Base-by-base conservation (phyloP, 1,140 invertebrate genomes). In the Pogonomyrmex barbatus region DNA sequence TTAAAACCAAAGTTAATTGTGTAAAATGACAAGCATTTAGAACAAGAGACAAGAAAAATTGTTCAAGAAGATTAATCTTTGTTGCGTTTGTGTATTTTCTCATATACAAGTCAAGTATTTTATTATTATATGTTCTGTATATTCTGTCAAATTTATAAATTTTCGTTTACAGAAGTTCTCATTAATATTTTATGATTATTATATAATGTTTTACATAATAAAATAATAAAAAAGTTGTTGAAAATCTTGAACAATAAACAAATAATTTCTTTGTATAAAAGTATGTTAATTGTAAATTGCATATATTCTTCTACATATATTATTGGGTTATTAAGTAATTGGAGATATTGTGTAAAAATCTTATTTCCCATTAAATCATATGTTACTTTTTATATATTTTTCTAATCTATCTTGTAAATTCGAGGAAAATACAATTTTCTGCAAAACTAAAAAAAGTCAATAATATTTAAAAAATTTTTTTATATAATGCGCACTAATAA, bases 1-100 rank as follows among this genome's bases (percentile, higher is more conserved):
- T 63, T 65, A 39, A 78, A 78, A 30, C 45, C 33, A 5, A 79
- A 52, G 36, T 5, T 79, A 79, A 63, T 78, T 63, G 5, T 30
- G 45, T 36, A 45, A 79, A 33, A 65, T 65, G 47, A 52, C 17
- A 47, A 47, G 17, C 33, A 8, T 12, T 10, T 52, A 52, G 45
- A 36, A 12, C 24, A 24, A 1, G 5, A 42, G 50, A 63, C 10
- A n/a, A 39, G 45, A 42, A 65, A 14, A 36, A 36, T 50, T 4
- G 33, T 9, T 4, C 58, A n/a, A 4, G 14, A 60, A 60, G 45
- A 63, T 77, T 33, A 56, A 2, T 24, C 4, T 58, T 3, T 30
- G 39, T 36, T 39, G 42, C 33, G 33, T 71, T 17, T 52, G 33
- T 71, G 9, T 9, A n/a, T 39, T 63, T 63, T 42, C 36, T 39